A percentile compares a stretch with the other conserved stretches of the same genome.
Conservation (phyloP, 2,113 vertebrate genomes). For the Oreocharis arfaki region DNA sequence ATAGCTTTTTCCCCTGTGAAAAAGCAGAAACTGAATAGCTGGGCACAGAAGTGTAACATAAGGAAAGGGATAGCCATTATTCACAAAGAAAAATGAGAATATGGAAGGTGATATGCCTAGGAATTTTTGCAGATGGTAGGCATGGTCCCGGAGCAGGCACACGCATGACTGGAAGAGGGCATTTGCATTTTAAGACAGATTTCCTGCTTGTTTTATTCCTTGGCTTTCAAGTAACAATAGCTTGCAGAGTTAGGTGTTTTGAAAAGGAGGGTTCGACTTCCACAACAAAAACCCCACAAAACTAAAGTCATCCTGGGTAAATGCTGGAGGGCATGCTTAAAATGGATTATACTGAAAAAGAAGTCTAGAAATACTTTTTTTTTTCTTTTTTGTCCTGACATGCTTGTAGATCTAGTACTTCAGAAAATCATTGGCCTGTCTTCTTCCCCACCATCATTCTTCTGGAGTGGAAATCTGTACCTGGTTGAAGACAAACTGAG, state of each 20-base stretch:
- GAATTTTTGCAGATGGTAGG: neutral
- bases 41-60: slow-evolving; percentile 4
- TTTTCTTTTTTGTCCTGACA: neutral
- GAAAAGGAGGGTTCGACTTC: neutral
- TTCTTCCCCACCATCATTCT: neutral
- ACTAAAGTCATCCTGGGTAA: neutral
- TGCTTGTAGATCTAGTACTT: neutral
- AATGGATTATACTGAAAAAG: neutral
- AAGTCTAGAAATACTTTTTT: neutral
- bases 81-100: slow-evolving; percentile 32
- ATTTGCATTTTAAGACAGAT: slow-evolving; percentile 26
- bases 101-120: neutral
- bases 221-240: neutral
- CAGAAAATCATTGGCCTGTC: neutral
- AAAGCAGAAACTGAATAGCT: slow-evolving; percentile 25
- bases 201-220: neutral
- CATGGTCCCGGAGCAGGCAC: neutral
- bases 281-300: neutral
- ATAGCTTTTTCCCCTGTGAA: neutral
- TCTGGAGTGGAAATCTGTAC: neutral
- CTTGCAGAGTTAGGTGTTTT: neutral
- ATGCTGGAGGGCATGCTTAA: neutral
- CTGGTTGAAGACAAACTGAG: neutral
- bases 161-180: neutral
- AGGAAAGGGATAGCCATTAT: slow-evolving; percentile 11